Evolutionary conservation across 2,113 vertebrate genomes (phyloP).

Genomic region (Edolisoma coerulescens): DNA sequence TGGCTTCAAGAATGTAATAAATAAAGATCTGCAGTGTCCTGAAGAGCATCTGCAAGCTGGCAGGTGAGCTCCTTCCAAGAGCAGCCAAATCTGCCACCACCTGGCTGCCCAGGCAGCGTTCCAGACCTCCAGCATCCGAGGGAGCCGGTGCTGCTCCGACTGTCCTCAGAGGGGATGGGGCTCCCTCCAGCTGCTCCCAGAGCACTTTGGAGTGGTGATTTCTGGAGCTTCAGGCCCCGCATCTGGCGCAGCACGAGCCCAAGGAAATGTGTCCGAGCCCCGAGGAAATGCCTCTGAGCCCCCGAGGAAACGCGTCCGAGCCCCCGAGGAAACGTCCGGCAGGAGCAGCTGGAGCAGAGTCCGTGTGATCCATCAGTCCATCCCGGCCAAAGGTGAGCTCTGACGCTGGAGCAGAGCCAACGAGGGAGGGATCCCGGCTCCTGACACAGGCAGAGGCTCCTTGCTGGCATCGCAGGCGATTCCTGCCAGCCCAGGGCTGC

Average conservation of each 20-base stretch:
- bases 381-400: neutral
- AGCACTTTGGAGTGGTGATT: neutral
- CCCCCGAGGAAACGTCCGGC: fast-evolving
- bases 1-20: neutral
- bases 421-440: neutral
- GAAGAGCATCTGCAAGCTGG: neutral
- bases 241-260: neutral
- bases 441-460: fast-evolving
- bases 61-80: neutral
- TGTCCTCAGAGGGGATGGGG: neutral
- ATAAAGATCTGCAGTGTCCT: neutral
- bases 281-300: too few relatives aligned
- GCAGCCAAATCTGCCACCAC: neutral
- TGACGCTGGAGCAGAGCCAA: neutral
- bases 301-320: fast-evolving
- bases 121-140: fast-evolving
- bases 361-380: neutral
- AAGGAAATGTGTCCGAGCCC: fast-evolving
- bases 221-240: fast-evolving
- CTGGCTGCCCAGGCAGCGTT: neutral
- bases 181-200: neutral
- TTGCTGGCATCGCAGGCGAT: neutral
- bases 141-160: fast-evolving
- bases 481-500: neutral
- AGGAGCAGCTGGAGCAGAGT: neutral